phyloP scores from a whole-genome alignment of 2,888 invertebrate genomes.

The Tetheella fluctuosa region DNA sequence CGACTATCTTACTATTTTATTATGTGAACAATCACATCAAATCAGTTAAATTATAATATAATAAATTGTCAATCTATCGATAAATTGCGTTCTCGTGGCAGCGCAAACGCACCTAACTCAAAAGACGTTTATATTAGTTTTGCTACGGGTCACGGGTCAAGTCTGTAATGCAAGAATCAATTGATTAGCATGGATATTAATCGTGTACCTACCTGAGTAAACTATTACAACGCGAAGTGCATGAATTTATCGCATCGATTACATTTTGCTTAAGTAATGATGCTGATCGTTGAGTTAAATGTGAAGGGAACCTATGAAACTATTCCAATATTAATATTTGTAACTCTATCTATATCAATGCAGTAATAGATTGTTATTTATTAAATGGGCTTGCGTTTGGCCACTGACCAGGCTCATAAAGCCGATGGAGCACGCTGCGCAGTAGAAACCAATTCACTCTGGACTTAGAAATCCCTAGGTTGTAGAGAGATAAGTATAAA shows the following conservation, averaged over 20 bases:
- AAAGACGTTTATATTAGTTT: slow-evolving; percentile 27
- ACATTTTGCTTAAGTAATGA: slow-evolving; percentile 18
- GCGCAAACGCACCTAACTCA: slow-evolving; percentile 15
- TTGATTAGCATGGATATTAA: slow-evolving; percentile 70
- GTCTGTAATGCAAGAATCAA: slow-evolving; percentile 60
- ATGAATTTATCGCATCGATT: slow-evolving; percentile 30
- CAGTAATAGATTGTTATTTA: too few relatives aligned
- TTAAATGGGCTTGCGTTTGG: too few relatives aligned
- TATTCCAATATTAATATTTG: slow-evolving; percentile 23
- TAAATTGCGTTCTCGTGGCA: slow-evolving; percentile 17
- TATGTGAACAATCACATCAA: not conserved
- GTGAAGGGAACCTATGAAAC: slow-evolving; percentile 40
- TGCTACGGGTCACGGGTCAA: slow-evolving; percentile 58
- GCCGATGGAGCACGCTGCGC: too few relatives aligned
- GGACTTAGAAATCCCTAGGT: too few relatives aligned
- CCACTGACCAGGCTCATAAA: too few relatives aligned
- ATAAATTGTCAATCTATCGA: slow-evolving; percentile 16
- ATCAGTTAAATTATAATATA: slow-evolving; percentile 12
- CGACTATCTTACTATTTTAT: slow-evolving; percentile 3
- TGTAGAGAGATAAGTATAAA: too few relatives aligned
- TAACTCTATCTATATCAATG: slow-evolving; percentile 16
- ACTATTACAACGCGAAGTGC: slow-evolving; percentile 21
- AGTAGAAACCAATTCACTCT: too few relatives aligned
- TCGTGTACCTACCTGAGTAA: slow-evolving; percentile 38
- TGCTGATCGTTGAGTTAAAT: slow-evolving; percentile 38